Conservation (phyloP, 2,888 invertebrate species). For the Hyalella azteca region DNA sequence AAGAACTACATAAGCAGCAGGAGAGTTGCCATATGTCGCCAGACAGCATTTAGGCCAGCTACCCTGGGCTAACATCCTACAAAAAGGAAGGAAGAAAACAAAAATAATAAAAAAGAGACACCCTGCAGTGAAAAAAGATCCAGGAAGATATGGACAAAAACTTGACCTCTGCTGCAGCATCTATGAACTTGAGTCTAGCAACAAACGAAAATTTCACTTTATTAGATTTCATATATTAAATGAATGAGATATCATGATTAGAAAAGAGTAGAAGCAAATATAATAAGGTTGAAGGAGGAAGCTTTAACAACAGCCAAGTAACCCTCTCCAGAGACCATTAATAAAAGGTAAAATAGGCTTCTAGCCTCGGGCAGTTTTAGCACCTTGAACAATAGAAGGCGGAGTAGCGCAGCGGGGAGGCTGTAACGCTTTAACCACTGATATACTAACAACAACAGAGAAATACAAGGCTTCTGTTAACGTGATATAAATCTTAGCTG, state of each 20-base stretch:
- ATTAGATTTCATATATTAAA: neutral
- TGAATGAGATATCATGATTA: no score
- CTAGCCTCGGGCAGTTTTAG: slow-evolving; percentile 43
- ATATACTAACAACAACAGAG: no score
- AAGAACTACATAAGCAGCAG: neutral
- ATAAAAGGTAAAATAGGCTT: slow-evolving; percentile 46
- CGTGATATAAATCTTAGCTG: no score
- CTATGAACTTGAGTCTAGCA: slow-evolving; percentile 30
- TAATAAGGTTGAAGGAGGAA: neutral
- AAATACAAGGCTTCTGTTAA: no score
- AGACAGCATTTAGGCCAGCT: neutral
- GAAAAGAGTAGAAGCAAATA: no score
- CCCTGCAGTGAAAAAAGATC: slow-evolving; percentile 33
- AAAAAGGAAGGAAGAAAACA: slow-evolving; percentile 11
- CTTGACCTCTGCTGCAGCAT: slow-evolving; percentile 33
- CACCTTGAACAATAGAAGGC: slow-evolving; percentile 52
- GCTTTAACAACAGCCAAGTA: neutral
- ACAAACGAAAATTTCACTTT: neutral
- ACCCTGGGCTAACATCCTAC: neutral
- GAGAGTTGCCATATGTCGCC: slow-evolving; percentile 17
- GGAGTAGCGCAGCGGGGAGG: slow-evolving; percentile 44
- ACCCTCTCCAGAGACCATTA: slow-evolving; percentile 35
- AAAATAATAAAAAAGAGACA: neutral
- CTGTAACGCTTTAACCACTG: neutral
- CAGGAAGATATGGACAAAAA: slow-evolving; percentile 19